Percentiles rank a stretch among this genome's conserved stretches.
phyloP scores from a whole-genome alignment of 2,888 invertebrate genomes.

The Torymus texanus region DNA sequence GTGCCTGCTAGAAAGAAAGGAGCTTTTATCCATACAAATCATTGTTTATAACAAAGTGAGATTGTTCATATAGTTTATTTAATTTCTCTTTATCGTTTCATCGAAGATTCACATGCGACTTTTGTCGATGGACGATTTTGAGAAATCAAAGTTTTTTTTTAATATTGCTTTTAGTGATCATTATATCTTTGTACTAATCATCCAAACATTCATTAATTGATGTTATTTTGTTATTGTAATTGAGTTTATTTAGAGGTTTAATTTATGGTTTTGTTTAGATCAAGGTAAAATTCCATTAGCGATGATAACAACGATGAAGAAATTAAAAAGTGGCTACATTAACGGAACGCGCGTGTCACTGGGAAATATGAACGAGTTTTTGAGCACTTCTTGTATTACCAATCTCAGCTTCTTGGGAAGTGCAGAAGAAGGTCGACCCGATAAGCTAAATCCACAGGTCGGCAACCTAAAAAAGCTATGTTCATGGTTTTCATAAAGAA shows the following conservation, averaged over 20 bases:
- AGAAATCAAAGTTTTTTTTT: constrained; percentile 13
- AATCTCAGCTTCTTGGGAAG: constrained; percentile 96
- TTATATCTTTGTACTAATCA: constrained; percentile 12
- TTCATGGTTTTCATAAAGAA: neutral
- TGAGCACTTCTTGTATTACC: constrained; percentile 97
- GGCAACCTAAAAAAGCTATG: neutral
- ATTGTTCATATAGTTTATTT: too few relatives aligned
- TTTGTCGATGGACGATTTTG: too few relatives aligned
- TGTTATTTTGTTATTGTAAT: neutral
- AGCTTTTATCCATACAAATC: constrained; percentile 11
- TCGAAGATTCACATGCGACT: too few relatives aligned
- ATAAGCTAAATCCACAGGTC: constrained; percentile 76
- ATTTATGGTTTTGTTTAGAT: constrained; percentile 77
- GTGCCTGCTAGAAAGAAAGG: constrained; percentile 19
- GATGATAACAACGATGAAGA: constrained; percentile 98
- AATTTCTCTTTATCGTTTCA: too few relatives aligned
- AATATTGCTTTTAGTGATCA: constrained; percentile 24
- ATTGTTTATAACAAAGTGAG: neutral
- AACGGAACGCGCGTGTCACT: constrained; percentile 98
- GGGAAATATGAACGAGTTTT: constrained; percentile 95
- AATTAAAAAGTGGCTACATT: constrained; percentile 98
- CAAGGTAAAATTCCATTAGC: constrained; percentile 94
- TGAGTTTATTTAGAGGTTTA: neutral
- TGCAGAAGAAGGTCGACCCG: constrained; percentile 93
- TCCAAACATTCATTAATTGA: neutral